Base-by-base conservation (phyloP, 2,113 vertebrate species). In the Trematomus loennbergii region DNA sequence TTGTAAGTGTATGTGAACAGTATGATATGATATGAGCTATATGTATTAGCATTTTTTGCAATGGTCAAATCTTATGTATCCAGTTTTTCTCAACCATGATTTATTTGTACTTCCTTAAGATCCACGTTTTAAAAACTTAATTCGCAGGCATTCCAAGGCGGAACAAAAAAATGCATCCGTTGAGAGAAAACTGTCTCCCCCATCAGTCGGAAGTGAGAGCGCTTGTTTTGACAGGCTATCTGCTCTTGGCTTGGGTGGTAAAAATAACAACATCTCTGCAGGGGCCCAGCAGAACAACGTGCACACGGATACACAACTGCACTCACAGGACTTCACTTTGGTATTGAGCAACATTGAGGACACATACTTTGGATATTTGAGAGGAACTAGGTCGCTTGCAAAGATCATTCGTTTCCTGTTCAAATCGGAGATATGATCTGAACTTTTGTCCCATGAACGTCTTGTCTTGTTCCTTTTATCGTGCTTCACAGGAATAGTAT, bases 201-300 rank as follows among this genome's bases (percentile, higher is more conserved):
- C 36, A n/a, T 84, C 48, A 8, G 72, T 91, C 76, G 85, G 91
- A 94, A 92, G 91, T 84, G 75, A 60, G 78, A 83, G 85, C 10
- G 88, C 77, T 89, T 94, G 89, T 94, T 94, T 93, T 87, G 78
- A 94, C 88, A 91, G 78, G 73, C 84, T 93, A 93, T 93, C 88
- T 89, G 82, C 87, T 89, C 86, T 91, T 92, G 93, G 88, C 92
- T 87, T 82, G 83, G 83, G 82, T 91, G 89, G 87, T 77, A 88
- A 91, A 80, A 90, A 93, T 72, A 89, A 93, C 88, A 90, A 88
- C 84, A 93, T 73, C 80, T 82, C 76, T 78, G 78, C 54, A 57
- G 90, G 76, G 72, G 62, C 79, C 65, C 66, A 79, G 74, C 48
- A 71, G 78, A 89, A 72, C 78, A 86, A 85, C 71, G 79, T 36